Percentiles rank a stretch among this genome's conserved stretches.
These are phyloP conservation scores for Lasaia peninsularis DNA, from an alignment of 1,140 invertebrate species.

Conservation along the genomic window DNA sequence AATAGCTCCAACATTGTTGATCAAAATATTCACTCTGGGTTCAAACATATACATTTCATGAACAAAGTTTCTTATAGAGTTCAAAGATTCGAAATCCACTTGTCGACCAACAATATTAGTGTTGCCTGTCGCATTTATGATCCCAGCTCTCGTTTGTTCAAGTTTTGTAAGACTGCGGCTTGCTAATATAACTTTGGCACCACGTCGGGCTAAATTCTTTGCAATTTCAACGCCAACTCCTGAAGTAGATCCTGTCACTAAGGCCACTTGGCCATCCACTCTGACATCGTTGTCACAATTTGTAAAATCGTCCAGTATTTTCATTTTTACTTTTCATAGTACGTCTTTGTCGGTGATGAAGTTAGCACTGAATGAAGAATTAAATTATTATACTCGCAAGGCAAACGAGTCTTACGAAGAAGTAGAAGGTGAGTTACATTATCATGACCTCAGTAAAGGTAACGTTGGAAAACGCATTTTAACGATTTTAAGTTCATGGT, in stretches of 20 bases:
- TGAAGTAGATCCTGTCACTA: slow-evolving; percentile 93
- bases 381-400: too few relatives aligned
- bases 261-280: slow-evolving; percentile 90
- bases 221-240: slow-evolving; percentile 86
- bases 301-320: slow-evolving; percentile 35
- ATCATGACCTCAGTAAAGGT: too few relatives aligned
- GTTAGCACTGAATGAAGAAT: background rate
- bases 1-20: slow-evolving; percentile 78
- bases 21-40: slow-evolving; percentile 74
- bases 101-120: slow-evolving; percentile 74
- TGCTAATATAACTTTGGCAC: slow-evolving; percentile 88
- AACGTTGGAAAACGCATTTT: too few relatives aligned
- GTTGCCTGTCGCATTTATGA: slow-evolving; percentile 69
- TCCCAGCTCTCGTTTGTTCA: slow-evolving; percentile 78
- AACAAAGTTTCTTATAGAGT: slow-evolving; percentile 40
- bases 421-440: too few relatives aligned
- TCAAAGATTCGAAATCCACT: slow-evolving; percentile 46
- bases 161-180: slow-evolving; percentile 83
- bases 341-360: background rate
- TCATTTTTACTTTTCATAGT: background rate
- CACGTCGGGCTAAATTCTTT: slow-evolving; percentile 85
- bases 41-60: slow-evolving; percentile 53
- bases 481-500: too few relatives aligned
- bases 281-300: slow-evolving; percentile 60
- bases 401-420: too few relatives aligned